Evolutionary conservation across 2,888 invertebrate genomes (phyloP), one percentile per base, ranked within the genome.

Genomic region (Diabrotica balteata): DNA sequence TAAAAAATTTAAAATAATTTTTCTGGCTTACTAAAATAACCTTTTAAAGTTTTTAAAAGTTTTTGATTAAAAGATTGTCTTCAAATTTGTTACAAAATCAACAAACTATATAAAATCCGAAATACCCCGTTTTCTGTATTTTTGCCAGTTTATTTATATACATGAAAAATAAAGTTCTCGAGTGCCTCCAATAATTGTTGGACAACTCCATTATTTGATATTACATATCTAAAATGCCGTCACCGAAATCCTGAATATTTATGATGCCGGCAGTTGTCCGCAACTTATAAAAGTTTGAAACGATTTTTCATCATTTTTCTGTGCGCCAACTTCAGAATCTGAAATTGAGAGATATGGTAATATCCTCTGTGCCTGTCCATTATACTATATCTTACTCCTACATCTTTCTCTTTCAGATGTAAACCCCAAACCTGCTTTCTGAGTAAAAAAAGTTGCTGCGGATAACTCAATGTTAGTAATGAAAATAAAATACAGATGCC

Each of bases 321-420:
- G 54, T 54, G 53, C 53, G 43, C 53, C 61, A 62, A 58, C 58
- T 67, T 59, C 57, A 44, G 67, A 67, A 67, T 67, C 67, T 63
- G 67, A 63, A 67, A 67, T 67, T 67, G 59, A 67, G 63, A 67
- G 63, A 63, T 67, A 67, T 63, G 67, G 63, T 67, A 63, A 63
- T 67, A 63, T 63, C 58, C 62, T 63, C 67, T 53, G 67, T 63
- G 67, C 59, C 67, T 59, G 67, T 63, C 63, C 59, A 63, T 63
- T 67, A 63, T 67, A 67, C 59, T 63, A 59, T 57, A 54, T 67
- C 67, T 63, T 58, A 63, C 51, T 66, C 52, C 57, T 57, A 53
- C 43, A 47, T 9, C 47, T 47, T 47, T 8, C 8, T 9, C 9
- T 47, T 47, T 49, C 42, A 53, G 53, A 59, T 51, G 52, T 54